phyloP scores from a whole-genome alignment of 2,797 vertebrate species.

The Nannoperca australis region DNA sequence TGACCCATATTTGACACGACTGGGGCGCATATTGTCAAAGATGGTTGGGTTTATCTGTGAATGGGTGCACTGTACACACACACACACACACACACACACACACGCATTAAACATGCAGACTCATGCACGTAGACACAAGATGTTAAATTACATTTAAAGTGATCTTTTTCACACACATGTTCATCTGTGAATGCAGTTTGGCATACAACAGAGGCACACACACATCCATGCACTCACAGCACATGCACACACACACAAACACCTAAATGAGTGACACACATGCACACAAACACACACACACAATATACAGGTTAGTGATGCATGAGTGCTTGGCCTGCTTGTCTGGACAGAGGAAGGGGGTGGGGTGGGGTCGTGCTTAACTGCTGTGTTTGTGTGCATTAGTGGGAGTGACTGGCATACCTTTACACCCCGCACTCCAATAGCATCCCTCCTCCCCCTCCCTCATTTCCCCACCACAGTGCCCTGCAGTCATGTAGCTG shows the following conservation, averaged over 20 bases:
- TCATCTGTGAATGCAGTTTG: background rate
- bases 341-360: slow-evolving; percentile 66
- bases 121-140: background rate
- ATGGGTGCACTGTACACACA: slow-evolving; percentile 50
- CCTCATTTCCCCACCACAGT: slow-evolving; percentile 53
- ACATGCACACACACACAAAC: slow-evolving; percentile 13
- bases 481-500: slow-evolving; percentile 49
- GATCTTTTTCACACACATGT: background rate
- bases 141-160: background rate
- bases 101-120: background rate
- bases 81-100: background rate
- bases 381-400: slow-evolving; percentile 36
- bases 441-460: slow-evolving; percentile 42
- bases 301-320: slow-evolving; percentile 71
- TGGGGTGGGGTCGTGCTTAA: slow-evolving; percentile 44
- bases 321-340: slow-evolving; percentile 67
- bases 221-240: background rate
- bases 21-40: slow-evolving; percentile 54
- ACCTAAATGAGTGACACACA: slow-evolving; percentile 26
- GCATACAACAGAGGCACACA: no score
- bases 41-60: slow-evolving; percentile 50
- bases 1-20: slow-evolving; percentile 79
- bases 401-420: slow-evolving; percentile 76
- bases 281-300: slow-evolving; percentile 26
- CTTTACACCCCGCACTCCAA: slow-evolving; percentile 70